Evolutionary conservation across 2,888 invertebrate genomes (phyloP), one percentile per base, ranked within the genome.

Genomic region (Tenthredo scrophulariae): DNA sequence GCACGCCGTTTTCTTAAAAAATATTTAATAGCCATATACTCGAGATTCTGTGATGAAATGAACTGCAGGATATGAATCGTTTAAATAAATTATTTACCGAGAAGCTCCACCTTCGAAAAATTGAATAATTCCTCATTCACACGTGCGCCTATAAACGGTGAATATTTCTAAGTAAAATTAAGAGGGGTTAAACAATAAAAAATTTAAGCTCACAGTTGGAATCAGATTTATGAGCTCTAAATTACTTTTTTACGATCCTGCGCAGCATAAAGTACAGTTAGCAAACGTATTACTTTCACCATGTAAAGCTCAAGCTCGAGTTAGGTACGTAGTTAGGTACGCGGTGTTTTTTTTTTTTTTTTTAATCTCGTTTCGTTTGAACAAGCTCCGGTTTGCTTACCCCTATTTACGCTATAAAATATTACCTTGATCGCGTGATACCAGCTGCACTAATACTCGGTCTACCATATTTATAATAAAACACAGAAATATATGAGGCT

Each of bases 361-460:
- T 72, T 72, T 18, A 72, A 72, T 72, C 40, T 72, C 70, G 70
- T 72, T 40, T 40, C 70, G 70, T 72, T 72, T 40, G 70, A 72
- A 72, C 70, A 72, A 40, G 10, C 70, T 33, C 70, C 70, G 40
- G 70, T 72, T 72, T 72, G 37, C 70, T 72, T 37, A 72, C 37
- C 37, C 70, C 40, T 72, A 62, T 72, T 37, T 33, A 72, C 18
- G 22, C 9, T 72, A 40, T 18, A 18, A 72, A 37, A 72, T 72
- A 72, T 72, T 40, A 72, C 40, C 40, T 1, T 72, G 15, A 72
- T 72, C n/a, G 26, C 29, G 0, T 7, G 67, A 54, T 54, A 54
- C n/a, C n/a, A 7, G 4, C n/a, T 7, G 15, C 70, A 72, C 7
- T 13, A 62, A 62, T 46, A n/a, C n/a, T 54, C n/a, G 7, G n/a